A percentile compares a stretch with the other conserved stretches of the same genome.
phyloP scores from a whole-genome alignment of 2,888 invertebrate species.

The Oxyteleia sp. region DNA sequence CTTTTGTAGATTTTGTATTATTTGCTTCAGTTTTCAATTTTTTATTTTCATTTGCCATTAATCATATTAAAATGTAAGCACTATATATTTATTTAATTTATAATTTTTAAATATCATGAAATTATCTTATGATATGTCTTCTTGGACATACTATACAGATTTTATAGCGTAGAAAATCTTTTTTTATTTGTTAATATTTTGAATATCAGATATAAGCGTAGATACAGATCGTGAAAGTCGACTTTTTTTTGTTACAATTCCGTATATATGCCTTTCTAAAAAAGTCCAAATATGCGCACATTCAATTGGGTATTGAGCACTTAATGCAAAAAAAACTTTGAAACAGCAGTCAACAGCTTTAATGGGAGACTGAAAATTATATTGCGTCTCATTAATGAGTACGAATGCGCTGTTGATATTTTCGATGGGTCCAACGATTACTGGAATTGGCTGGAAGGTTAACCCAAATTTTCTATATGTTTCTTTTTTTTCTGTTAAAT shows the following conservation, averaged over 20 bases:
- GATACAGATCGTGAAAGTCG: neutral
- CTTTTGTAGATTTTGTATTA: no score
- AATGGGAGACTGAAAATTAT: constrained; percentile 7
- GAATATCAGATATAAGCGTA: constrained; percentile 35
- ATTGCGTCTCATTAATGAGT: constrained; percentile 19
- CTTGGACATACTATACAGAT: no score
- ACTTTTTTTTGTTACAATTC: constrained; percentile 2
- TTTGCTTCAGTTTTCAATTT: no score
- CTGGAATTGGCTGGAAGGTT: constrained; percentile 21
- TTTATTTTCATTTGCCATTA: no score
- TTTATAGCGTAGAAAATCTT: neutral
- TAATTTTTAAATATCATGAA: no score
- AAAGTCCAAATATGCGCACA: constrained; percentile 43
- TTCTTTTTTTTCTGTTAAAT: neutral
- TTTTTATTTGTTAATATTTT: no score
- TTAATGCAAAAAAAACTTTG: constrained; percentile 36
- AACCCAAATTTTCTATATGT: neutral
- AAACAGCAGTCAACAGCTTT: constrained; percentile 51
- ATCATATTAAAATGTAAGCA: no score
- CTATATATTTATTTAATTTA: no score
- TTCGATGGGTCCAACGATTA: constrained; percentile 21
- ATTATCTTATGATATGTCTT: no score
- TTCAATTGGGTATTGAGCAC: constrained; percentile 32
- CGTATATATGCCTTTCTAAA: constrained; percentile 25
- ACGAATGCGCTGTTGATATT: constrained; percentile 7